Evolutionary conservation across 2,113 vertebrate genomes (phyloP).

Genomic region (Triplophysa siluroides): DNA sequence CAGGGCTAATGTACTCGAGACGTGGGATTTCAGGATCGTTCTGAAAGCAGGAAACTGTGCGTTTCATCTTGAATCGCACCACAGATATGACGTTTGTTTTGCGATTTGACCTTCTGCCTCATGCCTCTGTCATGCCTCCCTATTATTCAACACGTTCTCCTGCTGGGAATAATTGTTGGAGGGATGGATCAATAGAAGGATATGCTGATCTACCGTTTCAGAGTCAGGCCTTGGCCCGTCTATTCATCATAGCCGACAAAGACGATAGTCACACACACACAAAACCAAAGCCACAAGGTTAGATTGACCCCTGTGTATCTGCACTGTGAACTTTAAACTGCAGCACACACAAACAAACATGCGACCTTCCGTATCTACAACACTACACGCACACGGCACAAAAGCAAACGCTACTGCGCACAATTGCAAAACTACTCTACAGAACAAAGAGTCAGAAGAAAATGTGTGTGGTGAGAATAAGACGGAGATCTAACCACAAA

Average conservation of each 20-base stretch:
- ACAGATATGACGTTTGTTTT: slow-evolving; percentile 5
- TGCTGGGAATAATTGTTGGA: slow-evolving; percentile 48
- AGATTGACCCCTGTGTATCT: slow-evolving; percentile 39
- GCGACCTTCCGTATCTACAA: too few relatives aligned
- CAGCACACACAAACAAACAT: slow-evolving; percentile 12
- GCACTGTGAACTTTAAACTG: slow-evolving; percentile 27
- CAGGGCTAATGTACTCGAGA: slow-evolving; percentile 24
- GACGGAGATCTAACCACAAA: too few relatives aligned
- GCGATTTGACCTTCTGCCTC: slow-evolving; percentile 17
- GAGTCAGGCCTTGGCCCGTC: slow-evolving; percentile 31
- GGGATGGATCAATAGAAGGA: slow-evolving; percentile 51
- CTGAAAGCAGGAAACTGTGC: not conserved
- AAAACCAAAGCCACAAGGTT: slow-evolving; percentile 46
- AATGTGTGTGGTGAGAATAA: too few relatives aligned
- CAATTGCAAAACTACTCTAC: too few relatives aligned
- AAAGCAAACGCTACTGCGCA: too few relatives aligned
- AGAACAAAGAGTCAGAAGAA: too few relatives aligned
- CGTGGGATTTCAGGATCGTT: slow-evolving; percentile 5
- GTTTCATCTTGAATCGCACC: not conserved
- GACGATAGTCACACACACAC: slow-evolving; percentile 37
- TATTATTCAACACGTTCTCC: slow-evolving; percentile 28
- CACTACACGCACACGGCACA: too few relatives aligned
- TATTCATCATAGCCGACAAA: slow-evolving; percentile 53
- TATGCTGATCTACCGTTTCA: slow-evolving; percentile 53
- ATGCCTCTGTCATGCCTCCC: not conserved